Base-by-base conservation (phyloP, 1,140 invertebrate species). In the Euura saliciscinereae region DNA sequence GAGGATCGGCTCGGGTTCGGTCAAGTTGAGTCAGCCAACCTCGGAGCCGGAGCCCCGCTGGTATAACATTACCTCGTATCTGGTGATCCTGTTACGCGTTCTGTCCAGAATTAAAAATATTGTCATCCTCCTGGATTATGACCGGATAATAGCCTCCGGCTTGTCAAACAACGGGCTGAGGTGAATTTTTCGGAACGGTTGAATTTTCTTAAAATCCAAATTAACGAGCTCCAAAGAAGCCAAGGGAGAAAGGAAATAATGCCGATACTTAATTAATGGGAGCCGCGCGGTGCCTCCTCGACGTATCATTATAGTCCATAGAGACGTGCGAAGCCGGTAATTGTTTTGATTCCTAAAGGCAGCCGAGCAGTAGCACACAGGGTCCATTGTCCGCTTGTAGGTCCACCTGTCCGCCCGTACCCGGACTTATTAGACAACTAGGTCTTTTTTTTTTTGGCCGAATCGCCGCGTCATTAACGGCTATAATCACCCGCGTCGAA, bases 81-180 rank as follows among this genome's bases (percentile, higher is more conserved):
- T 73, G 75, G 76, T 85, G 78, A 86, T 86, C 82, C 81, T 84
- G 82, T 85, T 86, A 85, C 83, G 28, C 28, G 83, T 84, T 76
- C 82, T 79, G 80, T 68, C 76, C 69, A 75, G 78, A 85, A 86
- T 85, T 83, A 86, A 86, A 85, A 85, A 85, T 85, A 85, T 86
- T 86, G 82, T 84, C 82, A 82, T 85, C 80, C 80, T 70, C 74
- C 42, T 59, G 75, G 80, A 83, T 85, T 83, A 84, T 79, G 68
- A 67, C 13, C 43, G 77, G 81, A 84, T 85, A 84, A 81, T 83
- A 82, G 80, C 80, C 78, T 71, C 44, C 69, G 69, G 71, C 70
- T 78, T 84, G 80, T 84, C 82, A 83, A 85, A 84, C 80, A 82
- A 70, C 77, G 28, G 28, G 28, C 28, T 28, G 28, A 28, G 80